Base-by-base conservation (phyloP, 2,888 invertebrate genomes). In the Cataglyphis altisquamis region DNA sequence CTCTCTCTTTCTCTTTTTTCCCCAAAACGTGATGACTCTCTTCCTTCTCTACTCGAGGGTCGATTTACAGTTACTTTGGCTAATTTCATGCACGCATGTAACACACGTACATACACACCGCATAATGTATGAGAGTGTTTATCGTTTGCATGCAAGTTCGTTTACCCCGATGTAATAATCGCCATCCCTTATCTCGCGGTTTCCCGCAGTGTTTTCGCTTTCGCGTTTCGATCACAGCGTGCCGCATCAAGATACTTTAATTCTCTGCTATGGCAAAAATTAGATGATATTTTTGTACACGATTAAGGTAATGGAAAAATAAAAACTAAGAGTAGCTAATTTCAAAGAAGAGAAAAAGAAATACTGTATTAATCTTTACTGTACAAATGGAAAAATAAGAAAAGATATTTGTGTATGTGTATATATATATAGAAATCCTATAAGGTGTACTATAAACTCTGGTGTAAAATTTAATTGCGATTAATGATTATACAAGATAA, bases 101-200 rank as follows among this genome's bases (percentile, higher is more conserved):
- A 55, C 68, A 52, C 32, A n/a, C 29, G 68, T 21, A 62, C 15
- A 12, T 63, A 21, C 64, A 21, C 48, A 18, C 18, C 6, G 25
- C 39, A 32, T 12, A 48, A 18, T 18, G n/a, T 64, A 25, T 36
- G n/a, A 57, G 68, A n/a, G 36, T n/a, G 55, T 77, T 77, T 77
- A 77, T 77, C 77, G 67, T 41, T 55, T n/a, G 55, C 48, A 77
- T 32, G 67, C 29, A 67, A 77, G 77, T 77, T 77, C 77, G 77
- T 77, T 77, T 77, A 77, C 77, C 77, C 29, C 77, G 67, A 41
- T 77, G 55, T 29, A 67, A 77, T 77, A 77, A 77, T 77, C 67
- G 77, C 39, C 67, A 77, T 77, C 77, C 67, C 77, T 77, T 77
- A 77, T 77, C 77, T 77, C 57, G 77, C 77, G 57, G 41, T 57